These are phyloP conservation scores for Falco punctatus DNA, from an alignment of 2,113 vertebrate genomes.

Conservation along the genomic window DNA sequence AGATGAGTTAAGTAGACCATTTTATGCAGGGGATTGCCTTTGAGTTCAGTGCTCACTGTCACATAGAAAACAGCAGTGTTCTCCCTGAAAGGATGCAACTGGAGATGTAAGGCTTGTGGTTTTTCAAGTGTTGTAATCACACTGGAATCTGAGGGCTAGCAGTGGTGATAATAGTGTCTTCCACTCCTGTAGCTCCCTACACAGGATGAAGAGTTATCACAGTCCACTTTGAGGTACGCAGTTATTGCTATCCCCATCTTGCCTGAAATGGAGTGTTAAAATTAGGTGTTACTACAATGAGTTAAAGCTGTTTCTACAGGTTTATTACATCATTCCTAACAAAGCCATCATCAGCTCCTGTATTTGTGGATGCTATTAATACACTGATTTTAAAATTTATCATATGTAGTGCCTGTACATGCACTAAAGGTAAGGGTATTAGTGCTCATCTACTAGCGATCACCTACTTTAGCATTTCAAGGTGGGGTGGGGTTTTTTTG, in stretches of 20 bases:
- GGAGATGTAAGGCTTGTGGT: neutral
- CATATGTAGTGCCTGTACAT: neutral
- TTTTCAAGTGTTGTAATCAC: neutral
- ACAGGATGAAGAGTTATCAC: neutral
- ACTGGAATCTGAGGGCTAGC: neutral
- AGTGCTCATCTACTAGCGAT: neutral
- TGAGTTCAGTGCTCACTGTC: neutral
- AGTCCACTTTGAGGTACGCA: neutral
- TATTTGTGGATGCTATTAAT: conserved; percentile 1
- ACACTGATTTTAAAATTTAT: conserved; percentile 5
- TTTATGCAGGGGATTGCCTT: neutral
- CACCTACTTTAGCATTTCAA: neutral
- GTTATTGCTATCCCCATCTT: neutral
- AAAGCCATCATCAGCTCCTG: neutral
- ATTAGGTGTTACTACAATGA: neutral
- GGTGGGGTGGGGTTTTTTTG: neutral
- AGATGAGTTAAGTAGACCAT: neutral
- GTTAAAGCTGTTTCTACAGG: neutral
- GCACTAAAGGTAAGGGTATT: neutral
- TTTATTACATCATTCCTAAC: neutral
- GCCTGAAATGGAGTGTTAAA: neutral
- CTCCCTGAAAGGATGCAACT: neutral
- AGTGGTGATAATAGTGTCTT: neutral
- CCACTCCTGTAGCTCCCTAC: neutral
- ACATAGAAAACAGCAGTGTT: neutral